Conservation (phyloP, 2,113 vertebrate species). For the Hassar affinis region DNA sequence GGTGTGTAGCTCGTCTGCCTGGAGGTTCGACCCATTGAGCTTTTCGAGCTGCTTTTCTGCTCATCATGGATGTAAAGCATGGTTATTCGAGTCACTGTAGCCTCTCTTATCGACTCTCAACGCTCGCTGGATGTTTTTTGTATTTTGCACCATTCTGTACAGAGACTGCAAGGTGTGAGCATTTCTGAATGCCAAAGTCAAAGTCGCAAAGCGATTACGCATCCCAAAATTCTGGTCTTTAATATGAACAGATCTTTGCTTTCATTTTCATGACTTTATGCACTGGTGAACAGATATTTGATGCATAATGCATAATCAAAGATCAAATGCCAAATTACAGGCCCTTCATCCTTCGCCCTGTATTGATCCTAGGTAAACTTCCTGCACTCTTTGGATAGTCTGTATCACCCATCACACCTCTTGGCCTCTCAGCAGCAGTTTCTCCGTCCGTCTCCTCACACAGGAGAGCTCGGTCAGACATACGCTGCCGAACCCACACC, state of each 20-base stretch:
- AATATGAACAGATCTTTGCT: neutral
- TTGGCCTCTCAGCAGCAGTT: constrained; percentile 95
- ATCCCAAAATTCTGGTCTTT: neutral
- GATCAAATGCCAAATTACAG: neutral
- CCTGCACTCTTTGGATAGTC: constrained; percentile 85
- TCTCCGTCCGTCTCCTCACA: constrained; percentile 84
- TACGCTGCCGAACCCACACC: constrained; percentile 83
- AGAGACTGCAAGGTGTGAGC: neutral
- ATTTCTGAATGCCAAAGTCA: too few species aligned
- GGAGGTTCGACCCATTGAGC: neutral
- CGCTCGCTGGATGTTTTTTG: neutral
- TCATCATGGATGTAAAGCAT: neutral
- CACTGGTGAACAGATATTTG: neutral
- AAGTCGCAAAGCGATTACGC: neutral
- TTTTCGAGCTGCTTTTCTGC: neutral
- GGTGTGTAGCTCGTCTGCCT: neutral
- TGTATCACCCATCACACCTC: constrained; percentile 88
- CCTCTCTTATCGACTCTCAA: neutral
- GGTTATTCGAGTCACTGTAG: neutral
- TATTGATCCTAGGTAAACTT: constrained; percentile 81
- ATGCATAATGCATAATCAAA: neutral
- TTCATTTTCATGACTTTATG: neutral
- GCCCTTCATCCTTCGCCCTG: neutral
- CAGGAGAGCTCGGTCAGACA: constrained; percentile 89
- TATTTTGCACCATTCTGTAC: neutral